Base-by-base conservation (phyloP, 2,888 invertebrate species). In the Morpho deidamia region DNA sequence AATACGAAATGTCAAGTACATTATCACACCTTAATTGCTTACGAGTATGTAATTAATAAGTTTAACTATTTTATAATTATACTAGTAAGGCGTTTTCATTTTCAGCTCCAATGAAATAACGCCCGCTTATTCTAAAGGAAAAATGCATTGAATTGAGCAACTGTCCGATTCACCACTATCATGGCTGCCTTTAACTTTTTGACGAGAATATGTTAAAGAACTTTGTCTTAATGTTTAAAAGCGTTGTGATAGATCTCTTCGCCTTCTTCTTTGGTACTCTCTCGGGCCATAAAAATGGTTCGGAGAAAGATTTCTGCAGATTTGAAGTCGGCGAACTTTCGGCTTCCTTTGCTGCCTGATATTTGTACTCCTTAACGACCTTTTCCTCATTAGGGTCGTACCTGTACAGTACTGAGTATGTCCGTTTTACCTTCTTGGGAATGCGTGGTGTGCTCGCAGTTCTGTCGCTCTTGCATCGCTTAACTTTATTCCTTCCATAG, bases 61-160 rank as follows among this genome's bases (percentile, higher is more conserved):
- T 12, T 11, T 40, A 33, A 48, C 8, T 40, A 33, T 47, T 32
- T 38, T 37, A 37, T 5, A 47, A 11, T 33, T 37, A 37, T 5
- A 40, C 32, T 33, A 47, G 14, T 10, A 7, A 37, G 9, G 34
- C 35, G 41, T 11, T 42, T 8, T 32, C n/a, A 14, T 35, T 35
- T 41, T 49, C 42, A 49, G 12, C 38, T 49, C 51, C 23, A 50
- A 44, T 37, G 44, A 44, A 40, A 39, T 32, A 42, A 43, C 32
- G 37, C 38, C 41, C 39, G 11, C 53, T 56, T 60, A 58, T 38
- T 49, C 69, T 73, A 59, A 67, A 63, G 57, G 55, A 71, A 87
- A n/a, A 88, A 88, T 88, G 87, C 88, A 86, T 73, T 66, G 53
- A 72, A 70, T 88, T 89, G 88, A 88, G 88, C 88, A 88, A 88